Percentiles rank a stretch among this genome's conserved stretches.
Evolutionary conservation across 2,113 vertebrate genomes (phyloP).

Genomic region (Heptranchias perlo): DNA sequence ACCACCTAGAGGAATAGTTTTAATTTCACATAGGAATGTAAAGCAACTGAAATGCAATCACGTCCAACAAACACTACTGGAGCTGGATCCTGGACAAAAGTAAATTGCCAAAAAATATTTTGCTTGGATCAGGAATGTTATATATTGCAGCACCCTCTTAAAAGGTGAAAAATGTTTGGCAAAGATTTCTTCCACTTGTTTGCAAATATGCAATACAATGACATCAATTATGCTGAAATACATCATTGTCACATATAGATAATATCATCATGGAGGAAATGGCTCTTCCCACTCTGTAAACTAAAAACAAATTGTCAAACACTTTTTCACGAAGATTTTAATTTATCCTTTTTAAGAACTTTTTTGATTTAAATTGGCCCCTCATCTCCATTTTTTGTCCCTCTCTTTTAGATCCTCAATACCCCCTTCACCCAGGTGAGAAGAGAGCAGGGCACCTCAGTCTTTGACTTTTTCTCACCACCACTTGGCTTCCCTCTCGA

Average conservation of each 20-base stretch:
- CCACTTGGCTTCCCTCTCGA: not conserved
- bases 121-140: not conserved
- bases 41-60: not conserved
- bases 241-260: not conserved
- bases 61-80: not conserved
- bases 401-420: not conserved
- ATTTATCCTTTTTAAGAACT: not conserved
- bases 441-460: not conserved
- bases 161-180: not conserved
- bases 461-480: not conserved
- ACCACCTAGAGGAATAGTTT: not conserved
- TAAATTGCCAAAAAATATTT: not conserved
- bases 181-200: not conserved
- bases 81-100: not conserved
- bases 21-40: not conserved
- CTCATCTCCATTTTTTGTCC: not conserved
- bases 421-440: not conserved
- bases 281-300: not conserved
- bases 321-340: not conserved
- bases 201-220: not conserved
- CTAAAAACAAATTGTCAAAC: not conserved
- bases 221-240: not conserved
- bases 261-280: not conserved
- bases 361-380: not conserved
- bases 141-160: not conserved